These are phyloP conservation scores for Riptortus pedestris DNA, from an alignment of 1,140 invertebrate species.

Conservation along the genomic window DNA sequence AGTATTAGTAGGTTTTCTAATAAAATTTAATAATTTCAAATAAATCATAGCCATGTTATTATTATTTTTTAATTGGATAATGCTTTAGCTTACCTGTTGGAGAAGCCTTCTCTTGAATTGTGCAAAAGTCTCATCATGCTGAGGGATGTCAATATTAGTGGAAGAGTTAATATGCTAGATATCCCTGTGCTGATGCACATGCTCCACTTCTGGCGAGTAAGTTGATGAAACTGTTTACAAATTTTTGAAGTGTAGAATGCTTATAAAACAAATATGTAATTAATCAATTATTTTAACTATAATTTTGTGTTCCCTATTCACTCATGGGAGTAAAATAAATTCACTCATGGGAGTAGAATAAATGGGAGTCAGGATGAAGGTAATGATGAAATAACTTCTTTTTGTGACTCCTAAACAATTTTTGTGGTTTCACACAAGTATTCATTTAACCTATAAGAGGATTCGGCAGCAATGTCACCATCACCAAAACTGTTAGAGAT, in stretches of 20 bases:
- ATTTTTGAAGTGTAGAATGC: neutral
- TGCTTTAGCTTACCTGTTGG: slow-evolving; percentile 39
- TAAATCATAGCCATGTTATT: no score
- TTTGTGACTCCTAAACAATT: no score
- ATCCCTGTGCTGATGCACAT: slow-evolving; percentile 51
- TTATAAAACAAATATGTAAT: slow-evolving; percentile 16
- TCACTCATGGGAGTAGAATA: no score
- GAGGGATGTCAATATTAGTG: slow-evolving; percentile 53
- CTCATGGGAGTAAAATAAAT: no score
- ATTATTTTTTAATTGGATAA: neutral
- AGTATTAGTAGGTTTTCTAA: no score
- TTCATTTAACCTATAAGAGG: no score
- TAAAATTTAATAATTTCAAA: no score
- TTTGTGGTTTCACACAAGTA: no score
- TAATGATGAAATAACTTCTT: no score
- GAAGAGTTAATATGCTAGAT: slow-evolving; percentile 46
- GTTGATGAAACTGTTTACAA: slow-evolving; percentile 12
- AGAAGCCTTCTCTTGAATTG: slow-evolving; percentile 48
- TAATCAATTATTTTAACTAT: neutral
- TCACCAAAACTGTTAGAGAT: no score
- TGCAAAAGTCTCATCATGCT: slow-evolving; percentile 58
- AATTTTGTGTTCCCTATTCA: neutral
- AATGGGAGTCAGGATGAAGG: no score
- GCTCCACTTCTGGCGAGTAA: slow-evolving; percentile 55
- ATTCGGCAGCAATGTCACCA: no score